phyloP scores from a whole-genome alignment of 1,140 invertebrate species.

The Plectrocnemia conspersa region DNA sequence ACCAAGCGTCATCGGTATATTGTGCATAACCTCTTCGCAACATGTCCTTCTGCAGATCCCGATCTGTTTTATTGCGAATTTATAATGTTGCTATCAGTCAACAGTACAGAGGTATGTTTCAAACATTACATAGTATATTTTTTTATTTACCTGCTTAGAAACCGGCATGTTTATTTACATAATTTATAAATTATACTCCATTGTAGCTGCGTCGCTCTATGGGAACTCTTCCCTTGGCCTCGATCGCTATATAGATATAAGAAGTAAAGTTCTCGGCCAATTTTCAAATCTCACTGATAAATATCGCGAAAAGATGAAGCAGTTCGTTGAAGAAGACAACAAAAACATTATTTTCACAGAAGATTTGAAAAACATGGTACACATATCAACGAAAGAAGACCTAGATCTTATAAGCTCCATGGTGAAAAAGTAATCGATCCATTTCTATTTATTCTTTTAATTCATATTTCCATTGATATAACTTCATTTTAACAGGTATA shows the following conservation, averaged over 20 bases:
- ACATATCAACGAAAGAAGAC: slow-evolving; percentile 63
- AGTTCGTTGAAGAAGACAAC: slow-evolving; percentile 50
- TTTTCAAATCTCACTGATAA: slow-evolving; percentile 55
- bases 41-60: too few relatives aligned
- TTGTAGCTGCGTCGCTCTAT: slow-evolving; percentile 25
- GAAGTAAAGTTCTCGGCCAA: slow-evolving; percentile 15
- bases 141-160: too few relatives aligned
- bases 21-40: too few relatives aligned
- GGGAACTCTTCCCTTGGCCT: slow-evolving; percentile 11
- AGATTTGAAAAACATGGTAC: slow-evolving; percentile 77
- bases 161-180: too few relatives aligned
- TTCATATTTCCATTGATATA: slow-evolving; percentile 10
- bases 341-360: slow-evolving; percentile 74
- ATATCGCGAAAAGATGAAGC: slow-evolving; percentile 64
- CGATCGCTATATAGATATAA: slow-evolving; percentile 19
- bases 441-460: slow-evolving; percentile 15
- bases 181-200: too few relatives aligned
- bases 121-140: too few relatives aligned
- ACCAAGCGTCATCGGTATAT: too few relatives aligned
- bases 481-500: slow-evolving; percentile 53
- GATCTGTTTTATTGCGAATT: too few relatives aligned
- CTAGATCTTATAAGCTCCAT: slow-evolving; percentile 61
- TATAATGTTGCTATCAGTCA: too few relatives aligned
- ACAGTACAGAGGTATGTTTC: too few relatives aligned
- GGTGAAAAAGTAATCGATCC: slow-evolving; percentile 57